Percentiles rank a stretch among this genome's conserved stretches.
phyloP scores from a whole-genome alignment of 2,113 vertebrate species.

The Channa maculata region DNA sequence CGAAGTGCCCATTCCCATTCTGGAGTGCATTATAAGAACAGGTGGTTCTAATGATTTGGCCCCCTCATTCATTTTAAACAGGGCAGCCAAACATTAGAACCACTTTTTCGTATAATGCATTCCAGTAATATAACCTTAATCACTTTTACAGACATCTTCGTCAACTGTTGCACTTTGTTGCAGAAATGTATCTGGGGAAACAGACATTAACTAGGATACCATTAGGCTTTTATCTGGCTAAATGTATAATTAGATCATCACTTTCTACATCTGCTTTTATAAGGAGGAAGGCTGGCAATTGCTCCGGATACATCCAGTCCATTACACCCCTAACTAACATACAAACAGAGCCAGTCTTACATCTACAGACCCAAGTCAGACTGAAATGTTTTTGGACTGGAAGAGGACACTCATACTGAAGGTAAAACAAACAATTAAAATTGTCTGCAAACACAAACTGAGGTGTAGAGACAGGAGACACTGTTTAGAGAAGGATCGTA shows the following conservation, averaged over 20 bases:
- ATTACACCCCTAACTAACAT: not conserved
- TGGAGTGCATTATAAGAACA: no score
- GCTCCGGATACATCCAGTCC: not conserved
- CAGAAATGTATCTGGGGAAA: no score
- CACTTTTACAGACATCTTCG: no score
- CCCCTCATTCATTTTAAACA: no score
- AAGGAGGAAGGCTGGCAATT: not conserved
- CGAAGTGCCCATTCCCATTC: no score
- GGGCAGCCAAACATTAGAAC: no score
- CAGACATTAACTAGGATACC: not conserved
- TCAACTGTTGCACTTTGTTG: no score
- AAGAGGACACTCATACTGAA: not conserved
- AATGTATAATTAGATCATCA: slow-evolving; percentile 26
- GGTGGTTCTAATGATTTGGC: no score
- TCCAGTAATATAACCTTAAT: no score
- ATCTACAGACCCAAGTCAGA: slow-evolving; percentile 21
- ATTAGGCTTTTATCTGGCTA: slow-evolving; percentile 22
- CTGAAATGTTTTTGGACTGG: slow-evolving; percentile 3
- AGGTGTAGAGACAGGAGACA: not conserved
- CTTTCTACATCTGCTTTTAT: slow-evolving; percentile 4
- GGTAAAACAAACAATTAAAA: slow-evolving; percentile 38
- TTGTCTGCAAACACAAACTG: slow-evolving; percentile 19
- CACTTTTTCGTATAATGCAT: no score
- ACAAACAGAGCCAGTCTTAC: slow-evolving; percentile 4
- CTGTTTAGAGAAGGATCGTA: slow-evolving; percentile 8